Evolutionary conservation across 2,888 invertebrate genomes (phyloP).

Genomic region (Belgica antarctica): DNA sequence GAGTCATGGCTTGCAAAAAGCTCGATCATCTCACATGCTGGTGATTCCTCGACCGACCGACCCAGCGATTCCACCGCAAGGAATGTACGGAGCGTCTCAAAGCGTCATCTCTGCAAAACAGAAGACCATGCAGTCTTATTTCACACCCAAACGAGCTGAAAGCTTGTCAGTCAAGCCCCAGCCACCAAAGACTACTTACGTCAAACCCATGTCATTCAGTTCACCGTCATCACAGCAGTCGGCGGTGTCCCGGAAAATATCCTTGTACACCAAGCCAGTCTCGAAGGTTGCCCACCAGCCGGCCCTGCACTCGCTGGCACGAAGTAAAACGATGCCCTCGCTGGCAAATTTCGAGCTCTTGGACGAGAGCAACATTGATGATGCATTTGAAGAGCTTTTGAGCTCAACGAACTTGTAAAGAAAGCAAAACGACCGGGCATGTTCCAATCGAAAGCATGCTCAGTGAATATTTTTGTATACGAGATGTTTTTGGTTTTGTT

Average conservation of each 20-base stretch:
- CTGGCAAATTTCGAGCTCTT: slow-evolving; percentile 65
- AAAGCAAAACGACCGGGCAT: neutral
- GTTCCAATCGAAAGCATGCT: neutral
- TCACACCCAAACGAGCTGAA: slow-evolving; percentile 54
- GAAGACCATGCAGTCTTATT: slow-evolving; percentile 71
- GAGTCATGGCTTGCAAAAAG: slow-evolving; percentile 53
- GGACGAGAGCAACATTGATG: slow-evolving; percentile 80
- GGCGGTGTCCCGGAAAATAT: slow-evolving; percentile 28
- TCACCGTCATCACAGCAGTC: neutral
- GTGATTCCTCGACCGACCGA: slow-evolving; percentile 77
- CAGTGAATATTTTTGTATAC: neutral
- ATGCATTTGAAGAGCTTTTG: slow-evolving; percentile 84
- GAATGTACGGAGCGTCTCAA: slow-evolving; percentile 28
- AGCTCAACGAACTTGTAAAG: slow-evolving; percentile 51
- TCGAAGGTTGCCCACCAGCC: neutral
- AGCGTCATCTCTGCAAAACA: slow-evolving; percentile 62
- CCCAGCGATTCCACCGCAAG: slow-evolving; percentile 66
- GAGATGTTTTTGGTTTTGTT: neutral
- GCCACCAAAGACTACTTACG: slow-evolving; percentile 45
- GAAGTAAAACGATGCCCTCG: slow-evolving; percentile 76
- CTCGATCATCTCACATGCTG: slow-evolving; percentile 73
- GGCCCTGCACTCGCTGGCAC: slow-evolving; percentile 56
- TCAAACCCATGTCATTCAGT: slow-evolving; percentile 17
- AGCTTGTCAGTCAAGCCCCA: slow-evolving; percentile 47
- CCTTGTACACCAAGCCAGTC: slow-evolving; percentile 31